Evolutionary conservation across 1,140 invertebrate genomes (phyloP).

Genomic region (Gryllus bimaculatus): DNA sequence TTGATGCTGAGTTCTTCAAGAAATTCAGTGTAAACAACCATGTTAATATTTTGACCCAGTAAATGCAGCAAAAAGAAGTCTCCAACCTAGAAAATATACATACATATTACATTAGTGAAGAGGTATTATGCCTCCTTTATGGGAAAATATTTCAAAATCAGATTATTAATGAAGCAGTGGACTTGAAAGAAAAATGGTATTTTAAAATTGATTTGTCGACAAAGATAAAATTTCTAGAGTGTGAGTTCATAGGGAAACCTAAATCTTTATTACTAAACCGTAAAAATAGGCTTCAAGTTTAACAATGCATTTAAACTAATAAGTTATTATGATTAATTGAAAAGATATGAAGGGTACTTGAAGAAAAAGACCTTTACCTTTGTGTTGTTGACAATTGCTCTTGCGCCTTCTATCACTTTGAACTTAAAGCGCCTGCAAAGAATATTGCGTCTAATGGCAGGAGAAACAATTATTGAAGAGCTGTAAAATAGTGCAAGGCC

Average conservation of each 20-base stretch:
- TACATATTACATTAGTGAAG: no score
- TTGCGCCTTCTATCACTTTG: slow-evolving; percentile 53
- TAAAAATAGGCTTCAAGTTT: background rate
- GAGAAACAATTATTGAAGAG: slow-evolving; percentile 60
- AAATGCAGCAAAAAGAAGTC: slow-evolving; percentile 75
- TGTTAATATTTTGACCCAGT: slow-evolving; percentile 73
- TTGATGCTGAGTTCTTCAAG: slow-evolving; percentile 51
- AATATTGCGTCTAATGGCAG: slow-evolving; percentile 60
- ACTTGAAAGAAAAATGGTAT: no score
- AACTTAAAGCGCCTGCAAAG: slow-evolving; percentile 67
- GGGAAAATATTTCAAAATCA: no score
- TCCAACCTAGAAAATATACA: slow-evolving; percentile 49
- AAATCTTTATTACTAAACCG: no score
- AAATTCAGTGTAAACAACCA: slow-evolving; percentile 66
- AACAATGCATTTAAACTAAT: background rate
- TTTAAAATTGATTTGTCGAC: no score
- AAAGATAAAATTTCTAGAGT: no score
- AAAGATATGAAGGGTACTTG: background rate
- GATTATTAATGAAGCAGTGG: no score
- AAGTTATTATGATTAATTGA: background rate
- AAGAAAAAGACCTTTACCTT: slow-evolving; percentile 44
- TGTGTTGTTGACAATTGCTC: slow-evolving; percentile 60
- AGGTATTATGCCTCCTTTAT: no score
- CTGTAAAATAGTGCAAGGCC: slow-evolving; percentile 59
- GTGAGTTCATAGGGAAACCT: no score